These are phyloP conservation scores for Proisotoma minuta DNA, from an alignment of 2,888 invertebrate species.

Conservation along the genomic window DNA sequence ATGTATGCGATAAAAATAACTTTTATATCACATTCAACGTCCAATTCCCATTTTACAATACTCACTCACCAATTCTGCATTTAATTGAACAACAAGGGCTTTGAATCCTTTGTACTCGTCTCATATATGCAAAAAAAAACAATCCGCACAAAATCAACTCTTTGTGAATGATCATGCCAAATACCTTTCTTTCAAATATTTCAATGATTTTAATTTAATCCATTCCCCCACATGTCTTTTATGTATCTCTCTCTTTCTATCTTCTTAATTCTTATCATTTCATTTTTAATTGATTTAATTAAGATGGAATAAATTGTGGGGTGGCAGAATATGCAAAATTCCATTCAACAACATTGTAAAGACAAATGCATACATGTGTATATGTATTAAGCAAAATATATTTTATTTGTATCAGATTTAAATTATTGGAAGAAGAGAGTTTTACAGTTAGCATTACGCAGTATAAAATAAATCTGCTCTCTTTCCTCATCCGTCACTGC, in stretches of 20 bases:
- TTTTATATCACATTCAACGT: not conserved
- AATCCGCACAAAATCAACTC: not conserved
- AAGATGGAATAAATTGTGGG: too few relatives aligned
- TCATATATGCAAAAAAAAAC: too few relatives aligned
- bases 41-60: not conserved
- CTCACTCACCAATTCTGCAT: not conserved
- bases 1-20: slow-evolving; percentile 2
- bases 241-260: not conserved
- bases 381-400: too few relatives aligned
- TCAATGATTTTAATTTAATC: slow-evolving; percentile 1
- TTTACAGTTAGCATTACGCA: too few relatives aligned
- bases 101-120: too few relatives aligned
- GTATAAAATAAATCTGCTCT: too few relatives aligned
- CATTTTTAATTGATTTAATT: slow-evolving; percentile 5
- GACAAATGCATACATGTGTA: too few relatives aligned
- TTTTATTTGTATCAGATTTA: too few relatives aligned
- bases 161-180: not conserved
- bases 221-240: not conserved
- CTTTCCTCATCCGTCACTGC: not conserved
- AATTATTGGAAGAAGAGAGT: too few relatives aligned
- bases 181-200: slow-evolving; percentile 2
- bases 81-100: not conserved
- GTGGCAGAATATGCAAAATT: too few relatives aligned
- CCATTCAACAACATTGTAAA: too few relatives aligned
- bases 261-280: not conserved